phyloP scores from a whole-genome alignment of 2,888 invertebrate genomes.

The Tridacna crocea region DNA sequence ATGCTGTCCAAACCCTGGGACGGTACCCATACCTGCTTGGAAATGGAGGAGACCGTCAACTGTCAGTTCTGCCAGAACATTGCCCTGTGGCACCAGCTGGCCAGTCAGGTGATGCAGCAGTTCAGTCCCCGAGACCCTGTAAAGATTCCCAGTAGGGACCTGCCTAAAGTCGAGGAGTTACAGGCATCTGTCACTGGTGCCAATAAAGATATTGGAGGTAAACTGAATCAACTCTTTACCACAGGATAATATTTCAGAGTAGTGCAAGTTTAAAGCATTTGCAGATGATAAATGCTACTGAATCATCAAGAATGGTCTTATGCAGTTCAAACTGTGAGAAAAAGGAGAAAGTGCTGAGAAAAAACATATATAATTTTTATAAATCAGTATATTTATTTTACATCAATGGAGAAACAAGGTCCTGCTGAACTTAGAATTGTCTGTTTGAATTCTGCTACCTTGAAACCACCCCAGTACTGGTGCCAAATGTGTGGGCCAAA shows the following conservation, averaged over 20 bases:
- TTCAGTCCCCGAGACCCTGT: constrained; percentile 80
- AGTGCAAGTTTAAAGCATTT: too few species aligned
- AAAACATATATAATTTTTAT: too few species aligned
- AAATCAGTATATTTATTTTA: too few species aligned
- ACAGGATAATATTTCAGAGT: background rate
- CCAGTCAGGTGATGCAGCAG: constrained; percentile 73
- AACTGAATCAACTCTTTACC: background rate
- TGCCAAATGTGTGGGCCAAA: too few species aligned
- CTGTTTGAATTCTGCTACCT: too few species aligned
- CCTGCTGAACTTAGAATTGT: too few species aligned
- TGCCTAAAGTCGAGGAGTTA: constrained; percentile 83
- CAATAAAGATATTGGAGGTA: constrained; percentile 52
- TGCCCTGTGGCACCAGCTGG: constrained; percentile 96
- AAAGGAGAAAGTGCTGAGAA: too few species aligned
- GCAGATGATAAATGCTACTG: too few species aligned
- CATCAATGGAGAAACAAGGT: too few species aligned
- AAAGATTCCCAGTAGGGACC: constrained; percentile 81
- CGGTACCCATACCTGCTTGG: constrained; percentile 87
- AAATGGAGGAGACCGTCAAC: constrained; percentile 86
- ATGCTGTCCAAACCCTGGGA: constrained; percentile 91
- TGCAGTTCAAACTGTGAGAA: too few species aligned
- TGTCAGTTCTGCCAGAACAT: constrained; percentile 93
- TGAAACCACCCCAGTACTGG: too few species aligned
- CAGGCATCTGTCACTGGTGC: constrained; percentile 42
- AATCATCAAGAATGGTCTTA: too few species aligned